Evolutionary conservation across 2,113 vertebrate species (phyloP), one percentile per base, ranked within the genome.

Genomic region (Cyanistes caeruleus): DNA sequence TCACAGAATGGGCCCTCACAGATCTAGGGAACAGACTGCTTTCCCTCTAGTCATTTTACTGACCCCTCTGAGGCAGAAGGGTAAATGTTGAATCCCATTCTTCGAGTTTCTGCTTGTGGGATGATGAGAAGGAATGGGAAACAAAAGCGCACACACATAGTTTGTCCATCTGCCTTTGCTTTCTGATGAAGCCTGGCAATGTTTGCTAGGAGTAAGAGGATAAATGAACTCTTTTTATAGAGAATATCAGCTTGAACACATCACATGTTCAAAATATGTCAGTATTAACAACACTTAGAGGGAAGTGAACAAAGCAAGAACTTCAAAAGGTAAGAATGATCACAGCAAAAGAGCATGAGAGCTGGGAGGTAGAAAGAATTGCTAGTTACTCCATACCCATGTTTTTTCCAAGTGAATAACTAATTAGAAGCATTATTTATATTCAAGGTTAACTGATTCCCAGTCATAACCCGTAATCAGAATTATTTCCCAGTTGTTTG

Each of bases 141-240:
- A 22, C 15, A 65, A 25, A 92, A 85, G 20, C 5, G 39, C 0
- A 0, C 1, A 1, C 21, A 5, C 30, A 23, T 13, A 12, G 23
- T 62, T 92, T 58, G 4, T 70, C 17, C 14, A 1, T 44, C 53
- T 91, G 8, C 58, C 25, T 82, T 82, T 63, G 35, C 33, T 65
- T 74, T 65, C 35, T 72, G 9, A 31, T 55, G 13, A 74, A 74
- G n/a, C 27, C 39, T 55, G 13, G 22, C 78, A 79, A 18, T 49
- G 80, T 43, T 44, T 86, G 11, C 25, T 55, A 30, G 31, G 10
- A 51, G 5, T 74, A 58, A 62, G 41, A 73, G 21, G 10, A 19
- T 78, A 70, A 78, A 70, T 43, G 4, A 76, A 23, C 18, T 46
- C 6, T 6, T 59, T 76, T 56, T 49, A 4, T 52, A 30, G 18